These are phyloP conservation scores for Rhimphoctona megacephalus DNA, from an alignment of 2,888 invertebrate genomes.

Conservation along the genomic window DNA sequence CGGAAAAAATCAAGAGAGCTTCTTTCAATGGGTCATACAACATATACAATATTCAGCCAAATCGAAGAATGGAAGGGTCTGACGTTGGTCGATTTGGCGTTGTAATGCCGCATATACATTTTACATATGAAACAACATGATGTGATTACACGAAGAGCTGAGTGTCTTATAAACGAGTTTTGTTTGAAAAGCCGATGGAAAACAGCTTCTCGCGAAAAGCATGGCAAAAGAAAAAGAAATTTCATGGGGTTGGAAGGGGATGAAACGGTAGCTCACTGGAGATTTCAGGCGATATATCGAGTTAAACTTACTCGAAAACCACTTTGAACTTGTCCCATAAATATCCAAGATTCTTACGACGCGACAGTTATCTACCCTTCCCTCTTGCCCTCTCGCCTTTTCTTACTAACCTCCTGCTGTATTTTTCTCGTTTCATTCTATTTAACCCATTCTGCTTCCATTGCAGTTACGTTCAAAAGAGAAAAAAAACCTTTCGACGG, in stretches of 20 bases:
- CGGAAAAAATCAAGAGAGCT: no score
- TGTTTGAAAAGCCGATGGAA: background rate
- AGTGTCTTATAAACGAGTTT: background rate
- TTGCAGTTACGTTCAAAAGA: background rate
- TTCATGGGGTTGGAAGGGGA: background rate
- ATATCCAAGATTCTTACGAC: conserved; percentile 70
- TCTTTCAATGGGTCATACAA: no score
- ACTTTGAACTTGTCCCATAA: conserved; percentile 77
- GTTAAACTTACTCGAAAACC: conserved; percentile 77
- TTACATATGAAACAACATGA: background rate
- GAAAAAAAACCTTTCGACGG: background rate
- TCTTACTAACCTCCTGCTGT: background rate
- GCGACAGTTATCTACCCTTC: conserved; percentile 4
- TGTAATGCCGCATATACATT: no score
- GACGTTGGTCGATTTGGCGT: no score
- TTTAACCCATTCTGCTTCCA: background rate
- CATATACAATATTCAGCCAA: no score
- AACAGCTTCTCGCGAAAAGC: background rate
- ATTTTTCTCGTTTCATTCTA: conserved; percentile 6
- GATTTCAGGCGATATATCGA: conserved; percentile 74
- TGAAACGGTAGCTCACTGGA: conserved; percentile 34
- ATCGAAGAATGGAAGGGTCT: no score
- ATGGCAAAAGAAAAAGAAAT: background rate
- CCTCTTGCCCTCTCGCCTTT: background rate
- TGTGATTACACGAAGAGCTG: background rate